Conservation (phyloP, 2,797 vertebrate genomes). For the Enteromius paludinosus region DNA sequence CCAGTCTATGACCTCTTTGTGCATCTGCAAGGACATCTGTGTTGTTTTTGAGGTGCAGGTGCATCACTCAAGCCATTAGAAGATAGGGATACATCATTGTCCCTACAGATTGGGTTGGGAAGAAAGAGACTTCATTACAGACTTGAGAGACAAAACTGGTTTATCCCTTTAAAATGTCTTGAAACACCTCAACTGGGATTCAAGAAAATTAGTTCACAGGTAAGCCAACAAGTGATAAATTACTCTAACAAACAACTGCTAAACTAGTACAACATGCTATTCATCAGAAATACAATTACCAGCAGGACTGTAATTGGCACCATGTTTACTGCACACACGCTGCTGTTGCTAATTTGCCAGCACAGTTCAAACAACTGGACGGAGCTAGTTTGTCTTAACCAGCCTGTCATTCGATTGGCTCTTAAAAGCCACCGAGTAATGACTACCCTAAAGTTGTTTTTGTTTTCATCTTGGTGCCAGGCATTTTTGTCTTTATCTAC, state of each 20-base stretch:
- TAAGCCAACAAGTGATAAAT: conserved; percentile 55
- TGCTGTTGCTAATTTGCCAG: conserved; percentile 57
- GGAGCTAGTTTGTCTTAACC: conserved; percentile 20
- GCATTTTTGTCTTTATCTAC: not conserved
- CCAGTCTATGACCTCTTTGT: conserved; percentile 54
- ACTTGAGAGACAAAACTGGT: conserved; percentile 21
- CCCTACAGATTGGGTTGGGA: conserved; percentile 39
- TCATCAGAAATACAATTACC: conserved; percentile 58
- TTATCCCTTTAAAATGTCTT: conserved; percentile 3
- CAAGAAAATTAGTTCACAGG: conserved; percentile 32
- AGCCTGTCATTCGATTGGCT: conserved; percentile 23
- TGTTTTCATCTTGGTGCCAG: conserved; percentile 6
- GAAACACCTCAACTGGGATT: conserved; percentile 7
- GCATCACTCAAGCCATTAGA: conserved; percentile 42
- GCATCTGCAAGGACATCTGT: conserved; percentile 60
- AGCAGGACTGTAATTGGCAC: conserved; percentile 55
- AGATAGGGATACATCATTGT: conserved; percentile 45
- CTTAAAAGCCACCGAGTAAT: conserved; percentile 24
- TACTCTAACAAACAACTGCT: conserved; percentile 44
- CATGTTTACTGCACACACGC: conserved; percentile 45
- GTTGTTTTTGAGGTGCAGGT: conserved; percentile 57
- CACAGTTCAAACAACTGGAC: conserved; percentile 49
- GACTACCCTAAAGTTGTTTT: conserved; percentile 8
- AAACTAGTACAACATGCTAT: conserved; percentile 54
- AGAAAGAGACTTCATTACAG: conserved; percentile 24